Evolutionary conservation across 2,888 invertebrate genomes (phyloP).

Genomic region (Craniophora ligustri): DNA sequence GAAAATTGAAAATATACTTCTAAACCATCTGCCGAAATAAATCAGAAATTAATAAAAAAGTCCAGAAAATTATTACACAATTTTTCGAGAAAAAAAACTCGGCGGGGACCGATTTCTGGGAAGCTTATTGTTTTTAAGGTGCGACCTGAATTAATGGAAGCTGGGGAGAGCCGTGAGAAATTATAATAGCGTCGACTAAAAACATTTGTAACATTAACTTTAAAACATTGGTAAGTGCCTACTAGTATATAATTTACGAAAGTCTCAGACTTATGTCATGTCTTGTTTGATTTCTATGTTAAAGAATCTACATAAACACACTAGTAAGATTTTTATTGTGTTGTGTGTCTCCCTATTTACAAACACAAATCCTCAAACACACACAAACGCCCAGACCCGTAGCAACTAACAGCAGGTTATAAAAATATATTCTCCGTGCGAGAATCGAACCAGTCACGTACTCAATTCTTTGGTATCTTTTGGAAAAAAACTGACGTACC

Average conservation of each 20-base stretch:
- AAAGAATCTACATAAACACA: too few relatives aligned
- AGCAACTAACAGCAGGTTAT: too few relatives aligned
- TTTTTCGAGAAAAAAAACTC: conserved; percentile 14
- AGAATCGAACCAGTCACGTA: too few relatives aligned
- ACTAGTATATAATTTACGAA: too few relatives aligned
- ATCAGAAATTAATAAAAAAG: conserved; percentile 12
- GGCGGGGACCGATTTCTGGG: conserved; percentile 9
- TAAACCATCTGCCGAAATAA: background rate
- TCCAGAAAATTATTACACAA: background rate
- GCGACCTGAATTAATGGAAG: conserved; percentile 60
- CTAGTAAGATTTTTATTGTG: too few relatives aligned
- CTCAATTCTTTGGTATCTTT: background rate
- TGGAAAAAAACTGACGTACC: background rate
- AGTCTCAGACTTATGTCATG: too few relatives aligned
- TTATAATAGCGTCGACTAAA: conserved; percentile 62
- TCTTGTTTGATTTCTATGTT: too few relatives aligned
- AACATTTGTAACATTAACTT: conserved; percentile 44
- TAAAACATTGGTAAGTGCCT: conserved; percentile 43
- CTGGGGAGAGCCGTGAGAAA: conserved; percentile 57
- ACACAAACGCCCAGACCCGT: too few relatives aligned
- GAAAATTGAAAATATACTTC: too few relatives aligned
- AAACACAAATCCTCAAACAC: too few relatives aligned
- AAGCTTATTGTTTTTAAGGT: conserved; percentile 45
- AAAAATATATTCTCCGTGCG: too few relatives aligned
- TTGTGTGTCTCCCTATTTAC: too few relatives aligned